Percentiles rank a stretch among this genome's conserved stretches.
Conservation (phyloP, 1,140 invertebrate genomes). For the Tigriopus japonicus region DNA sequence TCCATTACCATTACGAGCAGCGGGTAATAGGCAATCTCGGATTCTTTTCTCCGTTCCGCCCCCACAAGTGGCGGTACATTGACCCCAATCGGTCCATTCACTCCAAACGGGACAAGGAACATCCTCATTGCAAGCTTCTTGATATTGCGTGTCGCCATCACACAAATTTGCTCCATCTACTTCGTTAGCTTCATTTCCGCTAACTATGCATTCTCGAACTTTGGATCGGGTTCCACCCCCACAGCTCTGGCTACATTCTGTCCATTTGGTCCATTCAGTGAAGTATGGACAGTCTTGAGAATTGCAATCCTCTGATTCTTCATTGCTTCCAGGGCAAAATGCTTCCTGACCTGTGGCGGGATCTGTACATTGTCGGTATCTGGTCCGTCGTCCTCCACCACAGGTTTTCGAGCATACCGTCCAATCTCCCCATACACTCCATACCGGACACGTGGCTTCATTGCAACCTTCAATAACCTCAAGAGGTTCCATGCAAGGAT, state of each 20-base stretch:
- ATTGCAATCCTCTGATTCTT: slow-evolving; percentile 4
- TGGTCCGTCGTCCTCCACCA: slow-evolving; percentile 34
- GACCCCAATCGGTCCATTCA: slow-evolving; percentile 10
- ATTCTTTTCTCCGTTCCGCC: slow-evolving; percentile 5
- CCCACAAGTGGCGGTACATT: slow-evolving; percentile 6
- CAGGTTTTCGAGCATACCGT: slow-evolving; percentile 32
- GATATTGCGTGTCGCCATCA: background rate
- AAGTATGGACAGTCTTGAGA: slow-evolving; percentile 21
- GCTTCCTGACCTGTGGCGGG: background rate
- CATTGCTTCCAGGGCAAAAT: background rate
- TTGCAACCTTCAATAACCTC: slow-evolving; percentile 1
- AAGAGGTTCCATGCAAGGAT: background rate
- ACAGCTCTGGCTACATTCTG: slow-evolving; percentile 32
- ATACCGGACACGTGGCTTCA: slow-evolving; percentile 17
- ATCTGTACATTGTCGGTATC: slow-evolving; percentile 27
- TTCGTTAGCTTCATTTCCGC: background rate
- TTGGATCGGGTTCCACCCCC: slow-evolving; percentile 34
- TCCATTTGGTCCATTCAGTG: slow-evolving; percentile 31
- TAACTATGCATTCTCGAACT: slow-evolving; percentile 26
- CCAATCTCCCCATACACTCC: slow-evolving; percentile 32
- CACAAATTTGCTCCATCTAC: background rate
- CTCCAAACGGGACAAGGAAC: slow-evolving; percentile 3
- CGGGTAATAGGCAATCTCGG: slow-evolving; percentile 4
- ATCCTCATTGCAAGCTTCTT: slow-evolving; percentile 3
- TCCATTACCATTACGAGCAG: background rate